Evolutionary conservation across 2,797 vertebrate genomes (phyloP).

Genomic region (Zalophus californianus): DNA sequence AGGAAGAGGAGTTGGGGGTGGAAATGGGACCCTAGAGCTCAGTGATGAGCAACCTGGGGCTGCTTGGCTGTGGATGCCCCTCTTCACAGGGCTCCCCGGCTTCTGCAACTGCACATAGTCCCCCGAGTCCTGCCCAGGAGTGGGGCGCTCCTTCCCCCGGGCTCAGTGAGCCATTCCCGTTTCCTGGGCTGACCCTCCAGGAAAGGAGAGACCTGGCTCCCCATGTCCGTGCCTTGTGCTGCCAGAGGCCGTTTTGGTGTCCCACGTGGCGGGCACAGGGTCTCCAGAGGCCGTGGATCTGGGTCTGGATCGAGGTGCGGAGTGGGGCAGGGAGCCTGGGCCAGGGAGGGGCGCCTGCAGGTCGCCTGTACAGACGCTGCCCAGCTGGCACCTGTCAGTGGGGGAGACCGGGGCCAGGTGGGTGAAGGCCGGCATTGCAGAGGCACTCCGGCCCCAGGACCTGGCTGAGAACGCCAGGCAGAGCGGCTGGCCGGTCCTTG

Average conservation of each 20-base stretch:
- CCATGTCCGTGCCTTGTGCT: accelerated
- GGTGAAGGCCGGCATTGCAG: neutral
- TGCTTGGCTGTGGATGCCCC: neutral
- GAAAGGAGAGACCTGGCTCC: neutral
- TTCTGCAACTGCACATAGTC: no score
- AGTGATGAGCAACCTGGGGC: accelerated
- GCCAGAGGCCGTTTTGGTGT: neutral
- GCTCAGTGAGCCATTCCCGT: neutral
- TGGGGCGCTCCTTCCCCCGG: accelerated
- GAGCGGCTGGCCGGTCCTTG: accelerated
- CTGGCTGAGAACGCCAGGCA: neutral
- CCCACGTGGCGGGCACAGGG: accelerated
- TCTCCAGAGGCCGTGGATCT: accelerated
- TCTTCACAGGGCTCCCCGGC: accelerated
- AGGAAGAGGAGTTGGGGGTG: neutral
- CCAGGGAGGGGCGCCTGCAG: neutral
- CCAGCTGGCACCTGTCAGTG: accelerated
- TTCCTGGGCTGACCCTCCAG: neutral
- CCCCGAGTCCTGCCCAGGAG: neutral
- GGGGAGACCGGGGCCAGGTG: neutral
- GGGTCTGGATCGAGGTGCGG: neutral
- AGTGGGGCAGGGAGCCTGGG: neutral
- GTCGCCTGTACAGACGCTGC: no score
- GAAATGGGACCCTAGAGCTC: accelerated
- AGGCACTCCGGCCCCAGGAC: neutral